Evolutionary conservation across 2,888 invertebrate species (phyloP).

Genomic region (Cataglyphis cursor): DNA sequence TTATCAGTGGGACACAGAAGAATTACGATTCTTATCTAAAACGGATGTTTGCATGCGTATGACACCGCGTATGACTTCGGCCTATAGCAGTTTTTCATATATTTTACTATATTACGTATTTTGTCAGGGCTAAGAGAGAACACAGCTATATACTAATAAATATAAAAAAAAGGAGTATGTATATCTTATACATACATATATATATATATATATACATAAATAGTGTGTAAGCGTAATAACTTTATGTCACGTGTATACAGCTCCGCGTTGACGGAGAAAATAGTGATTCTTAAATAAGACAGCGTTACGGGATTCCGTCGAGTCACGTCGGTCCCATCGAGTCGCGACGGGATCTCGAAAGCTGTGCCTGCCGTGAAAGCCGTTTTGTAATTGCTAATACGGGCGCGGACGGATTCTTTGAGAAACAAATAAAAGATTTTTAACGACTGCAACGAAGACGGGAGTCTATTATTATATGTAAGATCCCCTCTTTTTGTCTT

Average conservation of each 20-base stretch:
- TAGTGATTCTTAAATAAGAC: conserved; percentile 32
- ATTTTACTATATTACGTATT: conserved; percentile 42
- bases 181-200: conserved; percentile 47
- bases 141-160: conserved; percentile 31
- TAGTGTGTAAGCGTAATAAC: conserved; percentile 38
- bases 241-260: conserved; percentile 46
- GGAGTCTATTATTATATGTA: not conserved
- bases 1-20: not conserved
- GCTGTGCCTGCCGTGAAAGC: conserved; percentile 7
- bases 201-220: conserved; percentile 41
- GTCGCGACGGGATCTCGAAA: not conserved
- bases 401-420: conserved; percentile 30
- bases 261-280: conserved; percentile 28
- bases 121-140: conserved; percentile 37
- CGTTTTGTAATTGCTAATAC: conserved; percentile 42
- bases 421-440: conserved; percentile 50
- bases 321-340: not conserved
- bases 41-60: conserved; percentile 22
- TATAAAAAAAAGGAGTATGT: conserved; percentile 29
- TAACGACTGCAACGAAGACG: conserved; percentile 35
- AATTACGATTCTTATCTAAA: not conserved
- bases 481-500: not conserved
- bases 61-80: conserved; percentile 47
- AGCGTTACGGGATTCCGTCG: conserved; percentile 14
- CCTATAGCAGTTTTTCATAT: conserved; percentile 43